Base-by-base conservation (phyloP, 2,113 vertebrate genomes). In the Elgaria multicarinata region DNA sequence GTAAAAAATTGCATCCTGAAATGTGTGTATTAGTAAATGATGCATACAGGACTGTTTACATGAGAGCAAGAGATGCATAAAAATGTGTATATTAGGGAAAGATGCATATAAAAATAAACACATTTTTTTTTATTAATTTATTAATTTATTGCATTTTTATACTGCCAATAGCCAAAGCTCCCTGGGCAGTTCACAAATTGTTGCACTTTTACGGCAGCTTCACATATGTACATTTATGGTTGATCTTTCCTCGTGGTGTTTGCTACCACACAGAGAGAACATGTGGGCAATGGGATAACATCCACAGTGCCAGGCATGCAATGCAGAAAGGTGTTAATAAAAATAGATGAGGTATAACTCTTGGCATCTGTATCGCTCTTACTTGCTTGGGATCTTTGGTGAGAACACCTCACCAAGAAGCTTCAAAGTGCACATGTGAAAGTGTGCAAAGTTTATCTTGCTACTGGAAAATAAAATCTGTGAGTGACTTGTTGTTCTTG, bases 361-460 rank as follows among this genome's bases (percentile, higher is more conserved):
- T 53, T 71, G 46, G 66, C 83, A n/a, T 50, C 28, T 69, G 44
- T 28, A 67, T 46, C 28, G n/a, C 64, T 69, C 42, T 67, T 14
- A 13, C 55, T 64, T 58, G 46, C 72, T 85, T 53, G 13, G n/a
- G 18, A 85, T 50, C 33, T 36, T 46, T 76, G 28, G 9, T 33
- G 28, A 24, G 12, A 42, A 71, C 14, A 74, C 18, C 33, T 14
- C 39, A 4, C 62, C 6, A n/a, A 62, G 0, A 66, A 66, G 36
- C 55, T 24, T 24, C 36, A 58, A 53, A 36, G 64, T 55, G 14
- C 44, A 66, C 8, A 50, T 3, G 8, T 53, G 44, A 16, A 69
- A 62, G n/a, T 66, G 31, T 55, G 77, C 46, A 80, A 89, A 83
- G 64, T 93, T 91, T 92, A 42, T 82, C 26, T 88, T 91, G 71